Conservation (phyloP, 2,888 invertebrate species). For the Hydraecia micacea region DNA sequence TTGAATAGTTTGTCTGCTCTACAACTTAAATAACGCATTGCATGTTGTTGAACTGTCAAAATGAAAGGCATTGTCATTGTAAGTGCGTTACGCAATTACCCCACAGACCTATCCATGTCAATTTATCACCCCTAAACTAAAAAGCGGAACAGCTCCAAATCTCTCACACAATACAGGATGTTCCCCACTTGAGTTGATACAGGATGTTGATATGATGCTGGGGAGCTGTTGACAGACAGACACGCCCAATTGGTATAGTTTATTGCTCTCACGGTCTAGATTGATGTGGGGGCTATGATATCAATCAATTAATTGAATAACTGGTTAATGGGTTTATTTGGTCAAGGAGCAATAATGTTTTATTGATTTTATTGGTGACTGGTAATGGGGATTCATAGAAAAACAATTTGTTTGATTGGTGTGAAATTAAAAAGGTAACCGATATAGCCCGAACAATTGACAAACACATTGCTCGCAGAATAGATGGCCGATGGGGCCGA, state of each 20-base stretch:
- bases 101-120: not conserved
- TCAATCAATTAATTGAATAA: conserved; percentile 52
- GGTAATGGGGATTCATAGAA: conserved; percentile 4
- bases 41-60: not conserved
- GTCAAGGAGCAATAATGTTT: not conserved
- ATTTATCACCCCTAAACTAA: conserved; percentile 25
- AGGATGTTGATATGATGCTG: conserved; percentile 74
- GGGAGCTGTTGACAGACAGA: conserved; percentile 70
- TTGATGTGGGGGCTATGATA: conserved; percentile 39
- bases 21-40: not conserved
- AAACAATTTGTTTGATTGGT: not conserved
- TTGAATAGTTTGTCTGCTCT: not conserved
- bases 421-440: not conserved
- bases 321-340: conserved; percentile 35
- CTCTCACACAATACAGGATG: conserved; percentile 53
- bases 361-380: conserved; percentile 6
- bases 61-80: not conserved
- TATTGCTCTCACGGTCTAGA: conserved; percentile 55
- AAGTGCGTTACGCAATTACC: not conserved
- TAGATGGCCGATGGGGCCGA: no score
- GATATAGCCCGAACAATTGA: not conserved
- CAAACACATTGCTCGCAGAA: not conserved
- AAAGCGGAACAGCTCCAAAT: conserved; percentile 45
- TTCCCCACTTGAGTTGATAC: conserved; percentile 64
- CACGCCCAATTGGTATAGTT: conserved; percentile 50